Evolutionary conservation across 2,113 vertebrate genomes (phyloP), one percentile per base, ranked within the genome.

Genomic region (Zapus hudsonius): DNA sequence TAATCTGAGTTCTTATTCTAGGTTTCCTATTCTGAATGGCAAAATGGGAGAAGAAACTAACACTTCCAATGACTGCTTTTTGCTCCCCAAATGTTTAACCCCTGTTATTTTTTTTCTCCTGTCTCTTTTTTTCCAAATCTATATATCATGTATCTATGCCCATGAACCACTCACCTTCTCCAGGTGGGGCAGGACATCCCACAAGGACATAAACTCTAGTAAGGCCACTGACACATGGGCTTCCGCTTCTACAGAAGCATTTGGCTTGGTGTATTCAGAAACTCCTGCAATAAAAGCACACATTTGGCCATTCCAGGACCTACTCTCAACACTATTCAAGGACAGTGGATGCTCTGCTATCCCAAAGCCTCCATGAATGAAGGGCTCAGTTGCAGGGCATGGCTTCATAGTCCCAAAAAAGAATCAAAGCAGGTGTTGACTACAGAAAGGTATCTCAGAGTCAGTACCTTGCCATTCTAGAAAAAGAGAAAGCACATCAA

Each of bases 121-220:
- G 11, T 57, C 10, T 52, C 38, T 52, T 67, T 61, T 59, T 55
- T 5, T 29, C 55, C 57, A 66, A 70, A 79, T 36, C 7, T 1
- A 12, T 73, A 36, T 72, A 31, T 61, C 44, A 15, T 40, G 15
- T 31, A 47, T 91, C 55, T 40, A n/a, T 42, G 36, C 10, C 19
- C 36, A 64, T 38, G 36, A 84, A 70, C 63, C 40, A 80, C 75
- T 95, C 97, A 99, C 98, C 97, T 97, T 94, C 13, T 97, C 78
- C 27, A 97, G 92, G 89, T 97, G 95, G 0, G 97, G 97, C 87
- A 99, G 66, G 89, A 98, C 92, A 3, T 99, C 98, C 99, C 99
- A 99, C 78, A 99, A 96, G 3, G 99, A 97, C 93, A 99, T 90
- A 82, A 98, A 98, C 19, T 98, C 97, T 78, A 98, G 96, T 92